A percentile compares a stretch with the other conserved stretches of the same genome.
phyloP scores from a whole-genome alignment of 2,888 invertebrate species.

The Horisme vitalbata region DNA sequence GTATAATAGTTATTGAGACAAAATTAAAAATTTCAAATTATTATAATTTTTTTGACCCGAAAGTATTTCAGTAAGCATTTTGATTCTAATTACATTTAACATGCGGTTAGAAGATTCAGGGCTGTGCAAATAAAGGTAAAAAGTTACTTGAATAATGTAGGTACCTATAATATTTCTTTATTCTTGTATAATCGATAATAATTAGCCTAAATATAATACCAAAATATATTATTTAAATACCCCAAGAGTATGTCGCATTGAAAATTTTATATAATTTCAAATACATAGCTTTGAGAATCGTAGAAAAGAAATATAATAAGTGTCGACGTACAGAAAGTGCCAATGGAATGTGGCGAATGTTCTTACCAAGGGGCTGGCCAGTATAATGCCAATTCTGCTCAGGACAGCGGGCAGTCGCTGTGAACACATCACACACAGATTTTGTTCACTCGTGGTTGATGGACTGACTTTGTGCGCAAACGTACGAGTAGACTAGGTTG shows the following conservation, averaged over 20 bases:
- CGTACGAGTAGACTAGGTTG: slow-evolving; percentile 76
- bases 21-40: no score
- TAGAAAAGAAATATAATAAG: slow-evolving; percentile 35
- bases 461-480: slow-evolving; percentile 75
- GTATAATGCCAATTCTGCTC: slow-evolving; percentile 97
- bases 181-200: not conserved
- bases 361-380: slow-evolving; percentile 98
- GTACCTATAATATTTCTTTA: slow-evolving; percentile 27
- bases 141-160: no score
- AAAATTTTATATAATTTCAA: not conserved
- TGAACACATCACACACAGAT: slow-evolving; percentile 87
- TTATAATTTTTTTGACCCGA: no score
- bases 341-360: slow-evolving; percentile 76
- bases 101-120: not conserved
- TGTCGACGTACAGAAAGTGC: slow-evolving; percentile 68
- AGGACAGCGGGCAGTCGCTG: slow-evolving; percentile 97
- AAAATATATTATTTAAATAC: no score
- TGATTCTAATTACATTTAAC: no score
- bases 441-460: slow-evolving; percentile 81
- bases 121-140: no score
- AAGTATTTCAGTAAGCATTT: no score
- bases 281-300: slow-evolving; percentile 7
- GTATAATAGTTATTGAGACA: no score
- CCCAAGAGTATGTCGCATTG: no score
- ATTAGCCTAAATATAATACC: not conserved